Percentiles rank a stretch among this genome's conserved stretches.
These are phyloP conservation scores for Anguilla obscura DNA, from an alignment of 2,797 vertebrate genomes.

Conservation along the genomic window DNA sequence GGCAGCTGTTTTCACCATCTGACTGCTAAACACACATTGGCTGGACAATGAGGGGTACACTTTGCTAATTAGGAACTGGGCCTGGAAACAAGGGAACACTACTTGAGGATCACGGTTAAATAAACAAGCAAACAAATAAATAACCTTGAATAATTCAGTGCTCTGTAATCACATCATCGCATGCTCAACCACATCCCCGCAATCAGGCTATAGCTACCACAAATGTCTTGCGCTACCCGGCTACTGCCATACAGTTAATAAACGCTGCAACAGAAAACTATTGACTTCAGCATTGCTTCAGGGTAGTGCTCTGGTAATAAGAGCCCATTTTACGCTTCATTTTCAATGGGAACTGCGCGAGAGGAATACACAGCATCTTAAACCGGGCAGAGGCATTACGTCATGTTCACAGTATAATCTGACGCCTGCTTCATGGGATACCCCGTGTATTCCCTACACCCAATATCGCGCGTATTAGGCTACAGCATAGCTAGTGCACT, in stretches of 20 bases:
- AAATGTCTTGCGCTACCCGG: background rate
- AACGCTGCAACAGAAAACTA: background rate
- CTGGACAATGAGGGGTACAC: too few species aligned
- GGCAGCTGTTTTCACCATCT: too few species aligned
- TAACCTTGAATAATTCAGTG: background rate
- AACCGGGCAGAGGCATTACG: background rate
- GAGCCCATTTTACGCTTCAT: background rate
- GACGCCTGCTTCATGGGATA: background rate
- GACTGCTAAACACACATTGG: too few species aligned
- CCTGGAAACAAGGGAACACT: too few species aligned
- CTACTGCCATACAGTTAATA: background rate
- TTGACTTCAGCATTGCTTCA: background rate
- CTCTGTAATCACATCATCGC: background rate
- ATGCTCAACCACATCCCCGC: background rate
- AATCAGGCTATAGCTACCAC: background rate
- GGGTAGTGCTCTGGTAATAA: background rate
- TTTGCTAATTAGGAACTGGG: too few species aligned
- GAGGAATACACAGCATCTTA: background rate
- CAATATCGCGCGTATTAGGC: background rate
- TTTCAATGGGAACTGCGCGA: background rate
- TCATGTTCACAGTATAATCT: conserved; percentile 1
- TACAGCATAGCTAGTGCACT: background rate
- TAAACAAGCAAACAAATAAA: background rate
- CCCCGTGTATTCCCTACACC: background rate
- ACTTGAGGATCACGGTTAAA: too few species aligned